A percentile compares a stretch with the other conserved stretches of the same genome.
These are phyloP conservation scores for Saccopteryx bilineata DNA, from an alignment of 2,113 vertebrate species.

Conservation along the genomic window DNA sequence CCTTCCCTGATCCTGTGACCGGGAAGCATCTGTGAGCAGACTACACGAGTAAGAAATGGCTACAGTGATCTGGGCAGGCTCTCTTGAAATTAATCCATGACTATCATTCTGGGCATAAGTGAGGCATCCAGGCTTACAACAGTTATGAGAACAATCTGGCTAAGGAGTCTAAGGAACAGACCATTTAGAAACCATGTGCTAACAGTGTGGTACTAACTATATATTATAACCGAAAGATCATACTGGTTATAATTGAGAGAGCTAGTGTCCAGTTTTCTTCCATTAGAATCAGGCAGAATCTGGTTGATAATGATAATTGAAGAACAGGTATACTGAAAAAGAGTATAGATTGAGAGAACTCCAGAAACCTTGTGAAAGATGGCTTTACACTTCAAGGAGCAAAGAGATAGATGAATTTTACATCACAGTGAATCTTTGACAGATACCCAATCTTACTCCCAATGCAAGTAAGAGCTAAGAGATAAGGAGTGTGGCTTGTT, in stretches of 20 bases:
- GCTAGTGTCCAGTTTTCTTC: not conserved
- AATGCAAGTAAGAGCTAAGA: not conserved
- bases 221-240: not conserved
- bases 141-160: not conserved
- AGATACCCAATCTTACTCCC: not conserved
- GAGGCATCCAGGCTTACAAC: not conserved
- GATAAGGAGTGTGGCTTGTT: not conserved
- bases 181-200: not conserved
- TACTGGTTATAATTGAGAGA: not conserved
- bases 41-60: not conserved
- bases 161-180: constrained; percentile 15
- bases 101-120: not conserved
- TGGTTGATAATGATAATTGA: not conserved
- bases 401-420: not conserved
- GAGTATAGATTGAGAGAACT: not conserved
- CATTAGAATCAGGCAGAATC: not conserved
- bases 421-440: not conserved
- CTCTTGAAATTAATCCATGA: not conserved
- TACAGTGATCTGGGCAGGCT: no score
- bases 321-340: not conserved
- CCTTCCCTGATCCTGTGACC: not conserved
- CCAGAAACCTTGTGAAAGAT: not conserved
- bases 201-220: no score
- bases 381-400: not conserved
- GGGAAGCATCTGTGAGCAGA: not conserved